Evolutionary conservation across 2,113 vertebrate species (phyloP).

Genomic region (Alligator sinensis): DNA sequence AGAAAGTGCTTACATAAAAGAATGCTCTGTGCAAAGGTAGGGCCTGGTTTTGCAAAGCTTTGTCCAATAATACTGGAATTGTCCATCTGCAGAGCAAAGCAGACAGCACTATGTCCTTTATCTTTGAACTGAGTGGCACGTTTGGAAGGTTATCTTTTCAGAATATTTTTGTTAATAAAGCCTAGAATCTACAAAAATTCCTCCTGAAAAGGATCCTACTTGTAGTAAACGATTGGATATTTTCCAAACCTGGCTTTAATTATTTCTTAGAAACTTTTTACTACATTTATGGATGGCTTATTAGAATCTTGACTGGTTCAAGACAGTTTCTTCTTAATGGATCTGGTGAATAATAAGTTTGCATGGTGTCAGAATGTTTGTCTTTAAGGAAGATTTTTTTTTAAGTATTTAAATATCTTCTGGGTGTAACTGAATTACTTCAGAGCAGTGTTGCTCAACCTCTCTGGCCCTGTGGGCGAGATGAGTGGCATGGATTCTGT

Average conservation of each 20-base stretch:
- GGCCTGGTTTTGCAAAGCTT: background rate
- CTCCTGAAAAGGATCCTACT: background rate
- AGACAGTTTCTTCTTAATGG: conserved; percentile 8
- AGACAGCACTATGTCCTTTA: background rate
- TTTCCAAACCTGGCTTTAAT: conserved; percentile 8
- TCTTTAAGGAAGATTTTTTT: background rate
- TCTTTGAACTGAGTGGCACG: background rate
- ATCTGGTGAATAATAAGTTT: conserved; percentile 1
- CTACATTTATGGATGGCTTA: background rate
- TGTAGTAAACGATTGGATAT: background rate
- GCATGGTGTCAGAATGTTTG: background rate
- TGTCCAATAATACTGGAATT: background rate
- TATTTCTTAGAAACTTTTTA: conserved; percentile 15
- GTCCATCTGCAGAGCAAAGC: background rate
- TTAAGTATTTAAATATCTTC: background rate
- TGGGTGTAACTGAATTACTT: background rate
- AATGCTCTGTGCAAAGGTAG: background rate
- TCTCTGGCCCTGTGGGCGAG: too few relatives aligned
- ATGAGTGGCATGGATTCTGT: too few relatives aligned
- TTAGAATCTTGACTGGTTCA: conserved; percentile 3
- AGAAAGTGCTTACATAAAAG: background rate
- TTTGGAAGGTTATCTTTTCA: background rate
- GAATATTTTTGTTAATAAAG: background rate
- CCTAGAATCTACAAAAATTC: background rate
- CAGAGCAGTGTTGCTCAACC: too few relatives aligned